Conservation (phyloP, 1,140 invertebrate genomes). For the Drosophila kohkoa region DNA sequence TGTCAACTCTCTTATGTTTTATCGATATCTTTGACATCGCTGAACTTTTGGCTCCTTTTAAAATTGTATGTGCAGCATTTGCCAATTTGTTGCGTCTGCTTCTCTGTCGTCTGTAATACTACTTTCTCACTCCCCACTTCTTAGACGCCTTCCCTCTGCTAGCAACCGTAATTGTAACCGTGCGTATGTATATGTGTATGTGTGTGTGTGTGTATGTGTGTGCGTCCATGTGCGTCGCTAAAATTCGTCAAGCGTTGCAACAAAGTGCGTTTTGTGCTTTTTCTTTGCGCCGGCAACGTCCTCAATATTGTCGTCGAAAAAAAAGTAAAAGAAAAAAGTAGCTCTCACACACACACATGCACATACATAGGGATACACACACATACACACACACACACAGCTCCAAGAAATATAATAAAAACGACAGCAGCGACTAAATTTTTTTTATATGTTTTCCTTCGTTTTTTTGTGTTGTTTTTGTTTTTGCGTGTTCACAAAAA, state of each 20-base stretch:
- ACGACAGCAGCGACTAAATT: slow-evolving; percentile 62
- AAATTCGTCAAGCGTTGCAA: slow-evolving; percentile 75
- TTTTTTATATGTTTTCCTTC: not conserved
- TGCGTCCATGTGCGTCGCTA: slow-evolving; percentile 24
- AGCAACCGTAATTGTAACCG: not conserved
- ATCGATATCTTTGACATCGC: slow-evolving; percentile 5
- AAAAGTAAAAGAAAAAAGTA: slow-evolving; percentile 10
- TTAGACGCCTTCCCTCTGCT: not conserved
- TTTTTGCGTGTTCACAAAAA: slow-evolving; percentile 60
- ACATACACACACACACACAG: slow-evolving; percentile 6
- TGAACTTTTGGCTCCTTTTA: not conserved
- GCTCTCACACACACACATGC: slow-evolving; percentile 9
- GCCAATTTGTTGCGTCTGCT: not conserved
- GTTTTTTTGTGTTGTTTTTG: slow-evolving; percentile 16
- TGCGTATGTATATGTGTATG: slow-evolving; percentile 2
- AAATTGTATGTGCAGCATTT: not conserved
- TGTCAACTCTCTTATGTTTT: not conserved
- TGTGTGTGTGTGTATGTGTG: not conserved
- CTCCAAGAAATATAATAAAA: slow-evolving; percentile 68
- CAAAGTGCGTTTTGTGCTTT: slow-evolving; percentile 68
- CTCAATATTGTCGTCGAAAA: slow-evolving; percentile 24
- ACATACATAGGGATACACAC: slow-evolving; percentile 4
- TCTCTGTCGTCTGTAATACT: not conserved
- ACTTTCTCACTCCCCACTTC: not conserved
- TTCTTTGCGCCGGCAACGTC: slow-evolving; percentile 32